Evolutionary conservation across 1,140 invertebrate genomes (phyloP), one percentile per base, ranked within the genome.

Genomic region (Bombus huntii): DNA sequence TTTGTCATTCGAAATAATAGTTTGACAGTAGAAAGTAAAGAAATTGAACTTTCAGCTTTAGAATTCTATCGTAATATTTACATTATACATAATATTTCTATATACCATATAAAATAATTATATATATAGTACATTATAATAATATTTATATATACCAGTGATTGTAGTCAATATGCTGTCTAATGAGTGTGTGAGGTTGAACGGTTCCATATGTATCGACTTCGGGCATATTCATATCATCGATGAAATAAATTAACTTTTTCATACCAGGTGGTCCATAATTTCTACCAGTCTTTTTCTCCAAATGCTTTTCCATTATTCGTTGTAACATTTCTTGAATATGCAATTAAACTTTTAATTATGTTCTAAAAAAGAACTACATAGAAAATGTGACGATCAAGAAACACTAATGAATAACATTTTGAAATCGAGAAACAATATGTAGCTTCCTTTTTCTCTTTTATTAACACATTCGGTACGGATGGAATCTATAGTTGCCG

Each of bases 201-300:
- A 99, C 98, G 1, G 99, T 99, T 72, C 98, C 98, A 92, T 99
- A 99, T 80, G 96, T 96, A 95, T 99, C 99, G 4, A 99, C 98
- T 96, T 99, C 98, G 13, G 98, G 98, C 98, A 99, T 99, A 95
- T 99, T 99, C 96, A 99, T 97, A 93, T 99, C 99, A 93, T 99
- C 99, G 79, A 99, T 97, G 93, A 99, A 99, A 94, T 99, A 99
- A 83, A 99, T 97, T 92, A 99, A 97, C 28, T 96, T 97, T 91
- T 99, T 98, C 88, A 97, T 98, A 15, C 98, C 98, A 2, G 98
- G 98, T 62, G 99, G 99, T 1, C 98, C 98, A 94, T 97, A 99
- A 94, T 98, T 99, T 71, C 98, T 96, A 0, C 98, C 98, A 2
- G 98, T 98, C 95, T 99, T 99, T 95, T 99, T 99, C 93, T 99